A percentile compares a stretch with the other conserved stretches of the same genome.
phyloP scores from a whole-genome alignment of 2,888 invertebrate species.

The Trichopoda pennipes region DNA sequence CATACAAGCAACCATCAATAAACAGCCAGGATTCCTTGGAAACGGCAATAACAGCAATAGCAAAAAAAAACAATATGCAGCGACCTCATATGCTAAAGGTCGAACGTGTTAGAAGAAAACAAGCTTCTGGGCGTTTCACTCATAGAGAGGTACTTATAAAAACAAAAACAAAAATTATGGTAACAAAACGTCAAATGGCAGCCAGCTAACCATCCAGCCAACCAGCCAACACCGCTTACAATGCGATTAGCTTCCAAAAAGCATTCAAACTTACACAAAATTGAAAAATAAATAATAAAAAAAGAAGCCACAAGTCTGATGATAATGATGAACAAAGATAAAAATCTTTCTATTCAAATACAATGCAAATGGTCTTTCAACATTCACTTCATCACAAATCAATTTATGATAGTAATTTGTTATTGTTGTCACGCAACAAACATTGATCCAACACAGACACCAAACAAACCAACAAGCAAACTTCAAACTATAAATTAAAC shows the following conservation, averaged over 20 bases:
- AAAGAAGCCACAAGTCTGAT: constrained; percentile 40
- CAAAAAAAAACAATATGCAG: constrained; percentile 48
- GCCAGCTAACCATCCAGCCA: constrained; percentile 34
- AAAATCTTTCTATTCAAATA: constrained; percentile 51
- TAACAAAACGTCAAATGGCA: constrained; percentile 59
- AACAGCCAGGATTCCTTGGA: constrained; percentile 53
- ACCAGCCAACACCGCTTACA: constrained; percentile 39
- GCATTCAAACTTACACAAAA: constrained; percentile 12
- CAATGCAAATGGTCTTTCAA: constrained; percentile 35
- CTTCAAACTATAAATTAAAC: not conserved
- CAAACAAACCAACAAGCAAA: constrained; percentile 7
- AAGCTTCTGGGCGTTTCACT: constrained; percentile 70
- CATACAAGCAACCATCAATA: constrained; percentile 41
- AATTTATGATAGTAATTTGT: constrained; percentile 64
- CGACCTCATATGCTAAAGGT: constrained; percentile 67
- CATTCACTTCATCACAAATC: constrained; percentile 65
- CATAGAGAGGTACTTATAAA: constrained; percentile 68
- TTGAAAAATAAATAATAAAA: not conserved
- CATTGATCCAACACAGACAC: constrained; percentile 11
- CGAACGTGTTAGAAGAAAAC: constrained; percentile 64
- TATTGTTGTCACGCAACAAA: constrained; percentile 67
- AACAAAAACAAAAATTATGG: constrained; percentile 11
- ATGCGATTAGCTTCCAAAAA: constrained; percentile 58
- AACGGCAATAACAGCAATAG: constrained; percentile 1
- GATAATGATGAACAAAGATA: constrained; percentile 49